Percentiles rank a stretch among this genome's conserved stretches.
Evolutionary conservation across 2,113 vertebrate genomes (phyloP).

Genomic region (Colinus virginianus): DNA sequence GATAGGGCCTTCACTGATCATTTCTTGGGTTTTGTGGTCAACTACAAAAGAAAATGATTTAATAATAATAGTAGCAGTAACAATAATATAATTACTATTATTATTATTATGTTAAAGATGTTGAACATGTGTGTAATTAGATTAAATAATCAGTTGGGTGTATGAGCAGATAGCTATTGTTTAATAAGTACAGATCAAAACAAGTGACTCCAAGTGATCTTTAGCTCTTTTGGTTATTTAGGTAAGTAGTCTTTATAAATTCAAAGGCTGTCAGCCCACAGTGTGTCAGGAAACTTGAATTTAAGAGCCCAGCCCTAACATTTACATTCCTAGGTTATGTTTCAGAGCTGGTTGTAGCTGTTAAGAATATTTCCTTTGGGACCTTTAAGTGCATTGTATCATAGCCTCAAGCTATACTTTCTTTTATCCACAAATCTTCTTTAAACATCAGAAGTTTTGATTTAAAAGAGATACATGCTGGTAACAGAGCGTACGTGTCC

Average conservation of each 20-base stretch:
- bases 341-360: conserved; percentile 1
- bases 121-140: neutral
- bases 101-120: neutral
- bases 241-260: conserved; percentile 36
- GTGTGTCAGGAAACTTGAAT: conserved; percentile 12
- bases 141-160: neutral
- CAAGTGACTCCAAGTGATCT: conserved; percentile 7
- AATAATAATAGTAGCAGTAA: neutral
- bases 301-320: conserved; percentile 27
- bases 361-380: conserved; percentile 56
- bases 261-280: conserved; percentile 3
- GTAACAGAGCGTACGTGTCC: neutral
- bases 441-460: conserved; percentile 60
- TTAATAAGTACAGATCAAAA: conserved; percentile 38
- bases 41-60: neutral
- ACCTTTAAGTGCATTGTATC: conserved; percentile 48
- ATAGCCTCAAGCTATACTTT: conserved; percentile 28
- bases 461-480: conserved; percentile 45
- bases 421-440: conserved; percentile 6
- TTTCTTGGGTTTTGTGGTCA: neutral
- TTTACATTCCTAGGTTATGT: conserved; percentile 2
- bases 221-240: conserved; percentile 18
- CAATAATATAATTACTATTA: neutral
- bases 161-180: neutral
- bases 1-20: neutral